These are phyloP conservation scores for Chionomys nivalis DNA, from an alignment of 2,113 vertebrate genomes.

Conservation along the genomic window DNA sequence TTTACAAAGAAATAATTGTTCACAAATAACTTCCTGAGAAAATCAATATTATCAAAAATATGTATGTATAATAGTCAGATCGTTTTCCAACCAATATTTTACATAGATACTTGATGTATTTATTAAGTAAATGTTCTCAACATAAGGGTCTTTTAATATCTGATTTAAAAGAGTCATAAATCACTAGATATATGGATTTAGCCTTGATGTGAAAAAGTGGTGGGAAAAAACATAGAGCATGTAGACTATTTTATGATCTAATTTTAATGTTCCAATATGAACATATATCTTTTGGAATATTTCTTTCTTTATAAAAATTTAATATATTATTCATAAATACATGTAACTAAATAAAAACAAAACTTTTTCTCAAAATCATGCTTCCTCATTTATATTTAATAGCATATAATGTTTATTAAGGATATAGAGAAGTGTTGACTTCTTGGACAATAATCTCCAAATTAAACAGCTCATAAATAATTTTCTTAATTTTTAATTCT, in stretches of 20 bases:
- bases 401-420: background rate
- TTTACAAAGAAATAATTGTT: background rate
- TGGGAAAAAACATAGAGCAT: background rate
- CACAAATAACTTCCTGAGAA: background rate
- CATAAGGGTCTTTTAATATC: background rate
- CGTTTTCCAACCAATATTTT: background rate
- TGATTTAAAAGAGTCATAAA: background rate
- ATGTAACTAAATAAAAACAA: background rate
- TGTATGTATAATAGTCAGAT: background rate
- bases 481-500: background rate
- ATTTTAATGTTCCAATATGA: background rate
- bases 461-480: background rate
- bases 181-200: background rate
- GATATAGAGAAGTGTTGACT: background rate
- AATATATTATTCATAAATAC: background rate
- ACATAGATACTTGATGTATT: background rate
- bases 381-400: background rate
- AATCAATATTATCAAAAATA: background rate
- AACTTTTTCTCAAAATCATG: background rate
- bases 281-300: background rate
- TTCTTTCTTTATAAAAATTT: background rate
- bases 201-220: background rate
- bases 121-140: background rate
- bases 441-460: background rate
- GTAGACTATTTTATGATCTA: background rate